phyloP scores from a whole-genome alignment of 2,797 vertebrate genomes.

The Microctenopoma lineatum region DNA sequence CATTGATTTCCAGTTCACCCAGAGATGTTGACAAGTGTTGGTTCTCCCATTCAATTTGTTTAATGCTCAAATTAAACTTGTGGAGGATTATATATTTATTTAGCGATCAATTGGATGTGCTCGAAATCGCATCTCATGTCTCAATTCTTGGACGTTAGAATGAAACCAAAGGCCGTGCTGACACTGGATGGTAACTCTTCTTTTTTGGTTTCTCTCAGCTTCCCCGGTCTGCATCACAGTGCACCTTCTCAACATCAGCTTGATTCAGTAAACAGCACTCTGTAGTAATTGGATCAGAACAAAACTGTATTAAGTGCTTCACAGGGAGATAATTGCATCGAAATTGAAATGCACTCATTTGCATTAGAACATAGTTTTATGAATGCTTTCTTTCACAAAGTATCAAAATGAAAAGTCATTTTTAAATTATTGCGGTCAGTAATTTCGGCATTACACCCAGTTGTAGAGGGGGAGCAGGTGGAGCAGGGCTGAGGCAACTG shows the following conservation, averaged over 20 bases:
- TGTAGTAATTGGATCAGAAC: slow-evolving; percentile 62
- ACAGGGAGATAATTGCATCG: slow-evolving; percentile 51
- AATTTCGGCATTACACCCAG: slow-evolving; percentile 22
- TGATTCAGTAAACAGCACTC: slow-evolving; percentile 54
- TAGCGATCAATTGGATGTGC: slow-evolving; percentile 23
- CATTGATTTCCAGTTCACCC: slow-evolving; percentile 53
- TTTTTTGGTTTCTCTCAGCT: slow-evolving; percentile 6
- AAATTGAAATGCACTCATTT: slow-evolving; percentile 64
- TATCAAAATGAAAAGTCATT: slow-evolving; percentile 37
- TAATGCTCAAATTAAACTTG: slow-evolving; percentile 43
- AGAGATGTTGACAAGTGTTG: slow-evolving; percentile 39
- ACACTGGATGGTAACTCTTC: background rate
- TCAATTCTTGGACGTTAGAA: slow-evolving; percentile 21
- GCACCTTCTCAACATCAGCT: slow-evolving; percentile 45
- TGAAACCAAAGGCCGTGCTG: slow-evolving; percentile 33
- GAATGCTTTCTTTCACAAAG: slow-evolving; percentile 53
- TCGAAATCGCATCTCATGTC: slow-evolving; percentile 19
- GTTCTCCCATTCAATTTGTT: slow-evolving; percentile 45
- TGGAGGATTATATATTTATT: slow-evolving; percentile 38
- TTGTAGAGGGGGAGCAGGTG: slow-evolving; percentile 30
- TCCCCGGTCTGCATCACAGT: slow-evolving; percentile 21
- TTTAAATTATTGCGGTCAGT: slow-evolving; percentile 17
- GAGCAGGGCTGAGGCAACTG: slow-evolving; percentile 6
- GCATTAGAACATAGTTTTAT: slow-evolving; percentile 58
- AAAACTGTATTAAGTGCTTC: slow-evolving; percentile 59